A percentile compares a stretch with the other conserved stretches of the same genome.
These are phyloP conservation scores for Drosophila nannoptera DNA, from an alignment of 1,140 invertebrate species.

Conservation along the genomic window DNA sequence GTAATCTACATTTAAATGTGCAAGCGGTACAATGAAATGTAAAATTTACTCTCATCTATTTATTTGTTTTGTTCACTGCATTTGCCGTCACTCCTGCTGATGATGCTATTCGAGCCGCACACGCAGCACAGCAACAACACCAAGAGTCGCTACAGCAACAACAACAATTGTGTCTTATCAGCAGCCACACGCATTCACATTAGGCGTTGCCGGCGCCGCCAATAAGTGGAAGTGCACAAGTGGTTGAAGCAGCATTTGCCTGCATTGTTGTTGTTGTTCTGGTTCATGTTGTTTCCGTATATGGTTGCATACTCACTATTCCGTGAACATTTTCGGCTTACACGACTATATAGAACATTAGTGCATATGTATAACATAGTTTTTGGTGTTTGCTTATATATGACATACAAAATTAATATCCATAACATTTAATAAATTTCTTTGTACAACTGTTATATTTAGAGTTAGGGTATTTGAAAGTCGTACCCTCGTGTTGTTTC, in stretches of 20 bases:
- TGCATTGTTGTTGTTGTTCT: slow-evolving; percentile 11
- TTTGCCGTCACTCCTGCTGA: slow-evolving; percentile 14
- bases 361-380: neutral
- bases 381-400: neutral
- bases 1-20: slow-evolving; percentile 43
- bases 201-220: slow-evolving; percentile 55
- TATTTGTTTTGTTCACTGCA: slow-evolving; percentile 17
- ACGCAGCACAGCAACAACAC: slow-evolving; percentile 23
- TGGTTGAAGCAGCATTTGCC: slow-evolving; percentile 55
- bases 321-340: neutral
- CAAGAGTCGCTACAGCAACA: slow-evolving; percentile 6
- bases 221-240: slow-evolving; percentile 67
- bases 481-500: neutral
- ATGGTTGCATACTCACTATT: neutral
- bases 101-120: slow-evolving; percentile 23
- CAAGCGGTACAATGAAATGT: slow-evolving; percentile 51
- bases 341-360: neutral
- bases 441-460: neutral
- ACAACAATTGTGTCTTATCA: slow-evolving; percentile 54
- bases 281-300: slow-evolving; percentile 39
- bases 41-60: slow-evolving; percentile 63
- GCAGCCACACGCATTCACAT: slow-evolving; percentile 40
- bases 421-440: neutral
- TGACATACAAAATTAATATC: neutral
- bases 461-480: slow-evolving; percentile 13